A percentile compares a stretch with the other conserved stretches of the same genome.
phyloP scores from a whole-genome alignment of 1,140 invertebrate genomes.

The Mycetomoellerius zeteki region DNA sequence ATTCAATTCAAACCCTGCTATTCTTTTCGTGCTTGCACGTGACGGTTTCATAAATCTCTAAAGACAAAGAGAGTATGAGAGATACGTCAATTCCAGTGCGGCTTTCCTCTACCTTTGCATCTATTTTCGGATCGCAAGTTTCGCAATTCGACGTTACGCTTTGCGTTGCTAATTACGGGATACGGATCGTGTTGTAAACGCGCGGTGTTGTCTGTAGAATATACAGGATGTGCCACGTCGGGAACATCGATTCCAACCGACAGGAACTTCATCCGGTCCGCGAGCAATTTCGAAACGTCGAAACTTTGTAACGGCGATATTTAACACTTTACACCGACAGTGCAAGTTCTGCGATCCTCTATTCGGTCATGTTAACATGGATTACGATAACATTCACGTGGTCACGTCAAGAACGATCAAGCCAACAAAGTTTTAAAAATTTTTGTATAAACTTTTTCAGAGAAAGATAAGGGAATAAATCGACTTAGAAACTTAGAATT shows the following conservation, averaged over 20 bases:
- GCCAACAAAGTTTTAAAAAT: conserved; percentile 32
- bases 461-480: background rate
- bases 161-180: conserved; percentile 56
- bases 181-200: conserved; percentile 19
- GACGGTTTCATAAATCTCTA: conserved; percentile 54
- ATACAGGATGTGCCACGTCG: conserved; percentile 25
- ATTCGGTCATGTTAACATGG: conserved; percentile 48
- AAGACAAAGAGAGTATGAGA: conserved; percentile 20
- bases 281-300: conserved; percentile 69
- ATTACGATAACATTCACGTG: conserved; percentile 21
- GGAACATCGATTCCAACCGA: conserved; percentile 20
- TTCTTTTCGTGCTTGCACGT: conserved; percentile 32
- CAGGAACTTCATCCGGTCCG: conserved; percentile 28
- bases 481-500: background rate
- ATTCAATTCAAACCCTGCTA: conserved; percentile 52
- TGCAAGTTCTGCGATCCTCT: conserved; percentile 40
- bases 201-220: background rate
- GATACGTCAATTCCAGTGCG: conserved; percentile 38
- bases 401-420: background rate
- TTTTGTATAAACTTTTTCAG: conserved; percentile 3
- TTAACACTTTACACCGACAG: conserved; percentile 50
- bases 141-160: conserved; percentile 35
- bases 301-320: conserved; percentile 65
- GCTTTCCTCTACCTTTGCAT: background rate
- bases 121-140: conserved; percentile 15